Evolutionary conservation across 2,888 invertebrate genomes (phyloP).

Genomic region (Salpingus planirostris): DNA sequence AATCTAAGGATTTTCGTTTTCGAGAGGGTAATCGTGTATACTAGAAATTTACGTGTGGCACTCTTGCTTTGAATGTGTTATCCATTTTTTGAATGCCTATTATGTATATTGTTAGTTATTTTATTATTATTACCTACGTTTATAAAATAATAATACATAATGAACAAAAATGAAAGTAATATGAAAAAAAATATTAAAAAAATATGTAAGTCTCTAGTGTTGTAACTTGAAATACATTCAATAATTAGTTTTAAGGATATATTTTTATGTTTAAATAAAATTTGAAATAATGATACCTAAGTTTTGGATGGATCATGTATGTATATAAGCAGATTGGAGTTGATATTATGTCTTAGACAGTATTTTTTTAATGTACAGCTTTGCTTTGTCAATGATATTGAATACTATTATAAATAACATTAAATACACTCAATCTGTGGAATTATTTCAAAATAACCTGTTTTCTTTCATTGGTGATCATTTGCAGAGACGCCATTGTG

Average conservation of each 20-base stretch:
- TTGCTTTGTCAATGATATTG: conserved; percentile 27
- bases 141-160: conserved; percentile 8
- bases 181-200: too few relatives aligned
- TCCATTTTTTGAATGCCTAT: too few relatives aligned
- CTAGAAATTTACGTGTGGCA: conserved; percentile 17
- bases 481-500: too few relatives aligned
- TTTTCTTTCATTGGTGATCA: too few relatives aligned
- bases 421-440: too few relatives aligned
- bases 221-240: conserved; percentile 28
- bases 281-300: too few relatives aligned
- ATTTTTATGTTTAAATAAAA: conserved; percentile 24
- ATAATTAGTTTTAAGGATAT: conserved; percentile 32
- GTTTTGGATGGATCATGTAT: too few relatives aligned
- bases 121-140: conserved; percentile 15
- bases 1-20: too few relatives aligned
- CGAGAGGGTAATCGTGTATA: conserved; percentile 2
- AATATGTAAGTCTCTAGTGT: conserved; percentile 17
- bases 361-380: conserved; percentile 44
- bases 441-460: too few relatives aligned
- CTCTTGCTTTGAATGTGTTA: conserved; percentile 23
- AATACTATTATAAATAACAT: too few relatives aligned
- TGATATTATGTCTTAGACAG: conserved; percentile 38
- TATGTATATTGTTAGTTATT: too few relatives aligned
- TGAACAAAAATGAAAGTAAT: neutral
- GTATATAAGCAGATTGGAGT: conserved; percentile 32